Conservation (phyloP, 2,797 vertebrate species). For the Syndactyla subalaris region DNA sequence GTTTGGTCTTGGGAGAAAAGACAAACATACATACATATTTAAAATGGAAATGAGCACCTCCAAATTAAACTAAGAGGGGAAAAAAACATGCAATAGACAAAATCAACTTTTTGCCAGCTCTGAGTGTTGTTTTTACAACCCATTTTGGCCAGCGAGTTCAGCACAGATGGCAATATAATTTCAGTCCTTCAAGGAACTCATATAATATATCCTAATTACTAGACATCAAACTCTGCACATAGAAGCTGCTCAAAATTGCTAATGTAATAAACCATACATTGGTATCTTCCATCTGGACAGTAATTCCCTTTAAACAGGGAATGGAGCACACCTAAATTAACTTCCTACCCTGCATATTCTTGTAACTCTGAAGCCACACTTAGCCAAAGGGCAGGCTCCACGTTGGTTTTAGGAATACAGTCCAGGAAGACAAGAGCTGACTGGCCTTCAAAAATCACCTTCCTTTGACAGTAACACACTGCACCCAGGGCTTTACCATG, state of each 20-base stretch:
- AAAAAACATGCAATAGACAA: background rate
- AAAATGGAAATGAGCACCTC: background rate
- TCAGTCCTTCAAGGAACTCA: background rate
- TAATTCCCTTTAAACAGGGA: background rate
- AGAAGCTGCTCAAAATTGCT: background rate
- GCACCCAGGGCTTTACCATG: fast-evolving
- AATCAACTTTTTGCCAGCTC: background rate
- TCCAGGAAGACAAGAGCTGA: background rate
- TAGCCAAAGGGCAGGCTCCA: background rate
- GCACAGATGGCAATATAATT: background rate
- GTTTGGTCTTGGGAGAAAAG: background rate
- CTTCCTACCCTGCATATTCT: background rate
- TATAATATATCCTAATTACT: background rate
- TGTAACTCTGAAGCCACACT: background rate
- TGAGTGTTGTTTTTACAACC: background rate
- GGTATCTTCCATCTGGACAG: background rate
- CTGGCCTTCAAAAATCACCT: background rate
- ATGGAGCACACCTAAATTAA: background rate
- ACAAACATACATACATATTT: background rate
- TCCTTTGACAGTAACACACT: fast-evolving
- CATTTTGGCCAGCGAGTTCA: background rate
- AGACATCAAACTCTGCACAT: background rate
- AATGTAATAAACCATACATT: background rate
- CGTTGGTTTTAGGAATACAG: background rate
- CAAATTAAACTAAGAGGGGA: background rate